Base-by-base conservation (phyloP, 1,140 invertebrate genomes). In the Brachystomella parvula region DNA sequence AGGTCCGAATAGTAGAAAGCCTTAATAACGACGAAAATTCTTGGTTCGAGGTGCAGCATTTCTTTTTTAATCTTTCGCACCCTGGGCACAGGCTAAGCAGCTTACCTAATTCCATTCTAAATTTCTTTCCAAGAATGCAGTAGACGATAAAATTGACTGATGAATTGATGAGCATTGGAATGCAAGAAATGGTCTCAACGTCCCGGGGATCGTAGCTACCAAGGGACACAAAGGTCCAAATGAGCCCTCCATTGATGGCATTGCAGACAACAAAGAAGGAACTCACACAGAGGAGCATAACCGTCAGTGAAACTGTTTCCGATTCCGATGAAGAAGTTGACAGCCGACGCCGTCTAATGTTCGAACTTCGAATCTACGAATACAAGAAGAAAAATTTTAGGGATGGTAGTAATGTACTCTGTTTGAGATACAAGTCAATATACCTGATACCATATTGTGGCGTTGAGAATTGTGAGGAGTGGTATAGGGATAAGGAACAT, bases 61-160 rank as follows among this genome's bases (percentile, higher is more conserved):
- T n/a, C n/a, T 39, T 39, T 39, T 39, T 6, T 6, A 6, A 39
- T 19, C 35, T 9, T 39, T 19, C 35, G 56, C 1, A 86, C 3
- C 31, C 29, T 6, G 26, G 53, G 21, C 88, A 58, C 83, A 81
- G 69, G 74, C 86, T 73, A 84, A 85, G 87, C 74, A 78, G 76
- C 77, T 29, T 64, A 56, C 28, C 32, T 60, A 32, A 28, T 47
- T 62, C 24, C 19, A 3, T n/a, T 3, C 32, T 12, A 21, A 62
- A n/a, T 19, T 17, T 60, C 17, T 60, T 29, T 17, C 58, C 28
- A 3, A 62, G 12, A 15, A 21, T 26, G 12, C 19, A 15, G 24
- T 53, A 53, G 24, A 53, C 24, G 49, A 53, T 53, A 53, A 53
- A 53, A 24, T 53, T 53, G 9, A 24, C 49, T n/a, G 49, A 53